Conservation (phyloP, 2,113 vertebrate genomes). For the Zosterops pallidus region DNA sequence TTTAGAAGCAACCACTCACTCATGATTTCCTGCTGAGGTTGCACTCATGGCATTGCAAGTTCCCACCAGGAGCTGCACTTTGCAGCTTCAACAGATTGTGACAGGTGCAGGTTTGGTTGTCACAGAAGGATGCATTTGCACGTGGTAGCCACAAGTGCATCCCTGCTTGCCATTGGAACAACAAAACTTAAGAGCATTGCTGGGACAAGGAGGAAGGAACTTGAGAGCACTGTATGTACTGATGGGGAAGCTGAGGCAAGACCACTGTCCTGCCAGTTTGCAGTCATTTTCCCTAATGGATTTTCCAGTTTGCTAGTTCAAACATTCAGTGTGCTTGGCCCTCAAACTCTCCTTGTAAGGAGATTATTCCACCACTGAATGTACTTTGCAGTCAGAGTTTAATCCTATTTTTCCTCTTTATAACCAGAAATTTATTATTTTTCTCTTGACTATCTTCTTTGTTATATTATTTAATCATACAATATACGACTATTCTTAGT, state of each 20-base stretch:
- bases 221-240: neutral
- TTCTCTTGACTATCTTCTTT: neutral
- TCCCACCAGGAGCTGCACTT: neutral
- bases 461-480: neutral
- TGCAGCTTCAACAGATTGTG: neutral
- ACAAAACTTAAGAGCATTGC: neutral
- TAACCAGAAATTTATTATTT: neutral
- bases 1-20: neutral
- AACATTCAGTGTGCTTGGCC: neutral
- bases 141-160: neutral
- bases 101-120: neutral
- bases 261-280: neutral
- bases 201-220: neutral
- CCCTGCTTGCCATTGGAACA: neutral
- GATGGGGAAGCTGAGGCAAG: neutral
- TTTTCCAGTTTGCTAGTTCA: neutral
- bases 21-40: neutral
- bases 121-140: neutral
- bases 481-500: neutral
- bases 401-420: neutral
- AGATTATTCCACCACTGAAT: neutral
- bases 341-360: neutral
- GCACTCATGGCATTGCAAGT: neutral
- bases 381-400: neutral
- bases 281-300: neutral